Conservation (phyloP, 2,113 vertebrate species). For the Emydura subglobosa region DNA sequence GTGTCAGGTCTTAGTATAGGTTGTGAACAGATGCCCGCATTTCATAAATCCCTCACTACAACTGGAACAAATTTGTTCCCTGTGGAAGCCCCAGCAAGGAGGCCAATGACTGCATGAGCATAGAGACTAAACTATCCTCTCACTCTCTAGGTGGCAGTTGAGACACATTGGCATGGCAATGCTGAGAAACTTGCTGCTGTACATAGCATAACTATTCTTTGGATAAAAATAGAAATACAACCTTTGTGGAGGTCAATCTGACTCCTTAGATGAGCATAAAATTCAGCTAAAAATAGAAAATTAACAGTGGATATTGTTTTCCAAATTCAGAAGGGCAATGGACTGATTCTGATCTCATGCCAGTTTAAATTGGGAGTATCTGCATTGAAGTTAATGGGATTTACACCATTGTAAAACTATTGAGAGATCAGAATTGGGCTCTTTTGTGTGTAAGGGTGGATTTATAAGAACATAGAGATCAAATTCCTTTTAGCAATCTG, state of each 20-base stretch:
- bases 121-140: constrained; percentile 57
- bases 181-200: neutral
- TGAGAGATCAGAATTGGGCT: neutral
- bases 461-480: neutral
- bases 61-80: constrained; percentile 56
- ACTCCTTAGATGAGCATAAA: neutral
- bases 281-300: neutral
- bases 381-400: neutral
- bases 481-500: neutral
- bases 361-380: neutral
- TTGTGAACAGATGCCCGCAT: constrained; percentile 46
- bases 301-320: neutral
- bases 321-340: neutral
- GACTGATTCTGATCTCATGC: neutral
- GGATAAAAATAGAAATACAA: constrained; percentile 2
- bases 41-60: constrained; percentile 18
- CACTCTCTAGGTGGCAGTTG: constrained; percentile 13
- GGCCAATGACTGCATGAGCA: constrained; percentile 24
- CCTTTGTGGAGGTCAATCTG: neutral
- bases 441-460: neutral
- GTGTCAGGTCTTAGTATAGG: constrained; percentile 41
- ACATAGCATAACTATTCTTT: neutral
- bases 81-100: constrained; percentile 9
- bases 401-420: neutral
- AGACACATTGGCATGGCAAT: neutral